phyloP scores from a whole-genome alignment of 2,888 invertebrate genomes.

The Lysandra bellargus region DNA sequence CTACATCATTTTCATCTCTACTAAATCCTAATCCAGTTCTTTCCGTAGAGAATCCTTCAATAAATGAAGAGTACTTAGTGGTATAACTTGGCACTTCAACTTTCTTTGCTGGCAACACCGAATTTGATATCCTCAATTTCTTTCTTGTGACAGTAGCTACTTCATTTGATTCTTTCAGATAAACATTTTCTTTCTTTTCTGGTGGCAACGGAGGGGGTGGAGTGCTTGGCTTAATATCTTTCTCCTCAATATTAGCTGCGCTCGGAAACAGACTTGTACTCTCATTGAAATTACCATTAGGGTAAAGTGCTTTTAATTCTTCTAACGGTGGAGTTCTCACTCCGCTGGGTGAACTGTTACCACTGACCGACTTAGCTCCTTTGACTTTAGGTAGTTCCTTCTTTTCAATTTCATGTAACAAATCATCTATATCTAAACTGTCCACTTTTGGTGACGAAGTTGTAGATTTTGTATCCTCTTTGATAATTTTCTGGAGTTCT shows the following conservation, averaged over 20 bases:
- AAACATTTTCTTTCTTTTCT: conserved; percentile 60
- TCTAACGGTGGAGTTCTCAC: conserved; percentile 52
- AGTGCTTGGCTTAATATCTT: conserved; percentile 43
- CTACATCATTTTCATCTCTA: conserved; percentile 52
- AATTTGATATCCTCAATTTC: conserved; percentile 70
- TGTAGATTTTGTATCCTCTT: conserved; percentile 54
- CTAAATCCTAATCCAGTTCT: conserved; percentile 74
- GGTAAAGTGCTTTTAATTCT: conserved; percentile 50
- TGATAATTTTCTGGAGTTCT: conserved; percentile 71
- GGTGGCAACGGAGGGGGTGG: conserved; percentile 38
- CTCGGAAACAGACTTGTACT: conserved; percentile 48
- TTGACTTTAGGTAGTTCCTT: conserved; percentile 65
- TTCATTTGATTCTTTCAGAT: conserved; percentile 56
- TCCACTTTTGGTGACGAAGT: conserved; percentile 53
- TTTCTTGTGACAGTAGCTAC: conserved; percentile 57
- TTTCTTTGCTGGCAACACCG: conserved; percentile 64
- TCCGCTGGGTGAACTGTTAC: conserved; percentile 52
- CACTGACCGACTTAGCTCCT: conserved; percentile 44
- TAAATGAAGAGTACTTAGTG: conserved; percentile 70
- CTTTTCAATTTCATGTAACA: conserved; percentile 69
- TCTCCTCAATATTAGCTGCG: conserved; percentile 48
- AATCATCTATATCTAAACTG: conserved; percentile 60
- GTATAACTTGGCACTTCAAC: conserved; percentile 64
- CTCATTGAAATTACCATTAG: conserved; percentile 50
- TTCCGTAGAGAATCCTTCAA: conserved; percentile 71